These are phyloP conservation scores for Drosophila truncata DNA, from an alignment of 1,140 invertebrate species.

Conservation along the genomic window DNA sequence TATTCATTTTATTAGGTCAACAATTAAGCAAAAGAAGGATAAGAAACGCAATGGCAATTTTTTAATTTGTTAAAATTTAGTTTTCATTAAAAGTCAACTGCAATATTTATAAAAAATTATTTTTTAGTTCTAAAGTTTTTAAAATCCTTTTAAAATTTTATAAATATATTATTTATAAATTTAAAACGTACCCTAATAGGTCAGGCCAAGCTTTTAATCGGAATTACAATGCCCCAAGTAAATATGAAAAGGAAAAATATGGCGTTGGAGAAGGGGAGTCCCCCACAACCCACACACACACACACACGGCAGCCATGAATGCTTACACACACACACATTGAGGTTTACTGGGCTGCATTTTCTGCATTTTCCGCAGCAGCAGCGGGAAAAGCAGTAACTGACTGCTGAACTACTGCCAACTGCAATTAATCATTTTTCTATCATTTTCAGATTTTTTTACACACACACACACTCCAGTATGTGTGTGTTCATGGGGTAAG, in stretches of 20 bases:
- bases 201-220: not conserved
- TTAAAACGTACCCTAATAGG: not conserved
- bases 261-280: conserved; percentile 3
- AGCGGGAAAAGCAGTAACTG: conserved; percentile 54
- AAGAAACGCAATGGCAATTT: too few species aligned
- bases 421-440: conserved; percentile 85
- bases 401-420: conserved; percentile 84
- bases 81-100: too few species aligned
- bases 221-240: conserved; percentile 7
- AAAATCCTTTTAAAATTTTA: not conserved
- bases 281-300: conserved; percentile 16
- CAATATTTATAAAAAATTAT: not conserved
- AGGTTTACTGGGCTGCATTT: conserved; percentile 62
- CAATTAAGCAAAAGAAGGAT: too few species aligned
- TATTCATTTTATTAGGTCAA: too few species aligned
- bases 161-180: not conserved
- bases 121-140: not conserved
- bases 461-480: conserved; percentile 19
- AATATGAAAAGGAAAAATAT: conserved; percentile 23
- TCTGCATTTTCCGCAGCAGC: conserved; percentile 40
- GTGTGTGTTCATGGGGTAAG: conserved; percentile 43
- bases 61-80: too few species aligned
- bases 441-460: conserved; percentile 84
- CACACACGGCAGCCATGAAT: conserved; percentile 53
- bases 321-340: conserved; percentile 43